Evolutionary conservation across 2,113 vertebrate genomes (phyloP).

Genomic region (Apteryx owenii): DNA sequence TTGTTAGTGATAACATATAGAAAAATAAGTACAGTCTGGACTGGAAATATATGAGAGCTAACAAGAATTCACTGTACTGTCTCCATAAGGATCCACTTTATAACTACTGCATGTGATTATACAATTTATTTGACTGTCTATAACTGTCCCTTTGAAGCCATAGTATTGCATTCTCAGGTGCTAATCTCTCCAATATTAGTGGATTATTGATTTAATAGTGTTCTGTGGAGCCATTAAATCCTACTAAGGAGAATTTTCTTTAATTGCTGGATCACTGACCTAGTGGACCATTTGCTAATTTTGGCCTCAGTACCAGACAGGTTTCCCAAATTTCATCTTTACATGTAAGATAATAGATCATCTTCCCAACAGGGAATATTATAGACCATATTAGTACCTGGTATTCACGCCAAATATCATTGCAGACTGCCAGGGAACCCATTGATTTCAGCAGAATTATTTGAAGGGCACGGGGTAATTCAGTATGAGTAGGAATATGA

Average conservation of each 20-base stretch:
- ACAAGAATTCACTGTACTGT: neutral
- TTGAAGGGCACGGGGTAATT: neutral
- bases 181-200: neutral
- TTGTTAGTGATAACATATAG: neutral
- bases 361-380: neutral
- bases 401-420: neutral
- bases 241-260: neutral
- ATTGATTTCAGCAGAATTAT: neutral
- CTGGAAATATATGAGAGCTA: neutral
- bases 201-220: neutral
- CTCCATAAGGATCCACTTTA: neutral
- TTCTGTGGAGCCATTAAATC: neutral
- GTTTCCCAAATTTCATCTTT: conserved; percentile 15
- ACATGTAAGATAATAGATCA: neutral
- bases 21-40: neutral
- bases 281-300: neutral
- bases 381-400: neutral
- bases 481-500: neutral
- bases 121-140: neutral
- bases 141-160: neutral
- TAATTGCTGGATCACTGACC: neutral
- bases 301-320: neutral
- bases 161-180: conserved; percentile 1
- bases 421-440: neutral
- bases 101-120: neutral